Base-by-base conservation (phyloP, 1,140 invertebrate species). In the Nasonia vitripennis region DNA sequence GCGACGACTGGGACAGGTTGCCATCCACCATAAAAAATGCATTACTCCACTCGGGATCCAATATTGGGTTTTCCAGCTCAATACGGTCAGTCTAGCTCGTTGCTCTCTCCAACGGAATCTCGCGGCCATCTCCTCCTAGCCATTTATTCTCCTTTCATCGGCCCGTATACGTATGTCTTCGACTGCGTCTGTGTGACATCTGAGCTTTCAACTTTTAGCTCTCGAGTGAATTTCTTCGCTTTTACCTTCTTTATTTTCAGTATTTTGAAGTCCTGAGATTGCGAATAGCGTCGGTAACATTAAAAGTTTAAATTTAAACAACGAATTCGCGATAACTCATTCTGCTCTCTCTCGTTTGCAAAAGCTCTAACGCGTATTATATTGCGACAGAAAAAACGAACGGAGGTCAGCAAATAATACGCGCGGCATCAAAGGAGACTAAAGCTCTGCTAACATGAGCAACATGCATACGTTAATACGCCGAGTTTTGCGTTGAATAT, bases 101-200 rank as follows among this genome's bases (percentile, higher is more conserved):
- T 67, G 51, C 27, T 5, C 48, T 45, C 41, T 45, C 41, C 34
- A 3, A 37, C 14, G 17, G 51, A 78, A 78, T 62, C 67, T 78
- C 51, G 23, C 51, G 41, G n/a, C 17, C 77, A 67, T 67, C 51
- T 78, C 23, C 68, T 78, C 27, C 14, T 62, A 45, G 7, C 77
- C n/a, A 23, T 78, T 78, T 41, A 55, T 78, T 78, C 75, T 20
- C 45, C 75, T 78, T 62, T 78, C 77, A 55, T 62, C 51, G 10
- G 0, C n/a, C n/a, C 77, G 27, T n/a, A 12, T 78, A 67, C 20
- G 23, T 62, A 27, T 1, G 51, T 3, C n/a, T 9, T 67, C 51
- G 51, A 37, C 77, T 78, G 17, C 45, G 75, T 31, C 51, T 41
- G 75, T 51, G 45, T 74, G 17, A 10, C 14, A 14, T 31, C 27